Percentiles rank a stretch among this genome's conserved stretches.
Conservation (phyloP, 1,140 invertebrate genomes). For the Ladona fulva region DNA sequence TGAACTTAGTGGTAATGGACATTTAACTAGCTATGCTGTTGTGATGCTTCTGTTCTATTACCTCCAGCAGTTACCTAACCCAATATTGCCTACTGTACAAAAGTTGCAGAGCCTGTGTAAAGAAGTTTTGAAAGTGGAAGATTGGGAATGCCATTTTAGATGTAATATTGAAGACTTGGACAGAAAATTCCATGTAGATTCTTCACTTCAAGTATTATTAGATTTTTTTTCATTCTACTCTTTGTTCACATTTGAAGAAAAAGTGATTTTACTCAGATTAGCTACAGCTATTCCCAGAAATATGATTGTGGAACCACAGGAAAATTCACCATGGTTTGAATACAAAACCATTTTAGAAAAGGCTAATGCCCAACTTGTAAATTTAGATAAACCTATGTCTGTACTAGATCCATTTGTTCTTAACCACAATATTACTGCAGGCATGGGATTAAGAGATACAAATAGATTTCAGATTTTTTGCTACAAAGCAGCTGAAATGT, state of each 20-base stretch:
- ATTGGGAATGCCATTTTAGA: slow-evolving; percentile 43
- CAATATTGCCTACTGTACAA: slow-evolving; percentile 36
- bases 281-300: slow-evolving; percentile 37
- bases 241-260: slow-evolving; percentile 39
- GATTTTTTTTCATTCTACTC: slow-evolving; percentile 51
- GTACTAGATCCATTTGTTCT: slow-evolving; percentile 55
- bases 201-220: slow-evolving; percentile 39
- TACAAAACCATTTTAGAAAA: slow-evolving; percentile 37
- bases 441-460: slow-evolving; percentile 23
- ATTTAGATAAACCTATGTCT: slow-evolving; percentile 38
- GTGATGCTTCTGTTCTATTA: slow-evolving; percentile 53
- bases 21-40: slow-evolving; percentile 50
- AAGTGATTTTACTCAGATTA: slow-evolving; percentile 44
- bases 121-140: slow-evolving; percentile 30
- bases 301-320: slow-evolving; percentile 32
- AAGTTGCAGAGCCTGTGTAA: slow-evolving; percentile 31
- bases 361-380: slow-evolving; percentile 29
- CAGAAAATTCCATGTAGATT: slow-evolving; percentile 24
- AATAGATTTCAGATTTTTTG: not conserved
- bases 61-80: slow-evolving; percentile 43
- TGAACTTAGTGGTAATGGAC: slow-evolving; percentile 39
- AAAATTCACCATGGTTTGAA: slow-evolving; percentile 34
- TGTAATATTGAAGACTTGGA: slow-evolving; percentile 21
- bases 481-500: not conserved
- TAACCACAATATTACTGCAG: slow-evolving; percentile 40